phyloP scores from a whole-genome alignment of 1,140 invertebrate genomes.

The Drosophila seguyi region DNA sequence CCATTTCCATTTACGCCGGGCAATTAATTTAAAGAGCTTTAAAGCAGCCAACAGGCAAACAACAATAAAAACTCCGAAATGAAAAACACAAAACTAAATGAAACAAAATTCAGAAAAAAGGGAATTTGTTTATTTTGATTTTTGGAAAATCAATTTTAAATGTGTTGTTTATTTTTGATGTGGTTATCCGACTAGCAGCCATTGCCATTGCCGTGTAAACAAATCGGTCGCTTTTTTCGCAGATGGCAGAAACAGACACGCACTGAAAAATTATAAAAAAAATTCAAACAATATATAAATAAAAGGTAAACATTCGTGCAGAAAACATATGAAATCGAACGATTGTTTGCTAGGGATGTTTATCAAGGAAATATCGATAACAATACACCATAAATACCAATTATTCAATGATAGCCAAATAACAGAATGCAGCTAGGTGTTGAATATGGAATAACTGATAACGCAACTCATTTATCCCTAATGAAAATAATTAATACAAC shows the following conservation, averaged over 20 bases:
- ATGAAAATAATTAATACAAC: neutral
- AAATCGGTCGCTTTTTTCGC: conserved; percentile 67
- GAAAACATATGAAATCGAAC: conserved; percentile 16
- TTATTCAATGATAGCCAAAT: neutral
- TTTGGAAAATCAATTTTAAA: conserved; percentile 80
- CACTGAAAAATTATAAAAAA: conserved; percentile 48
- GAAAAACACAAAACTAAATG: conserved; percentile 27
- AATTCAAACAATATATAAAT: conserved; percentile 26
- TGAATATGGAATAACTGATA: neutral
- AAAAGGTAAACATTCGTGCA: conserved; percentile 21
- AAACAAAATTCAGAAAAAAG: conserved; percentile 38
- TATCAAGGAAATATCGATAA: neutral
- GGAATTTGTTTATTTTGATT: conserved; percentile 76
- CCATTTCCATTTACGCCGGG: conserved; percentile 2
- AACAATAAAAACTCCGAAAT: conserved; percentile 31
- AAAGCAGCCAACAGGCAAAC: conserved; percentile 39
- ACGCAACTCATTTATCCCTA: too few species aligned
- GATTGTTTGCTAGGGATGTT: neutral
- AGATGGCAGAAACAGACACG: conserved; percentile 68
- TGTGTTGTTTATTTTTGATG: conserved; percentile 78
- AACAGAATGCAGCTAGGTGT: neutral
- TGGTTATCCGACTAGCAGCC: conserved; percentile 74
- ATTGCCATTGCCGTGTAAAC: conserved; percentile 61
- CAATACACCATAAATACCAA: neutral
- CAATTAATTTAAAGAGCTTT: conserved; percentile 64